These are phyloP conservation scores for Meteorus colon DNA, from an alignment of 2,888 invertebrate species.

Conservation along the genomic window DNA sequence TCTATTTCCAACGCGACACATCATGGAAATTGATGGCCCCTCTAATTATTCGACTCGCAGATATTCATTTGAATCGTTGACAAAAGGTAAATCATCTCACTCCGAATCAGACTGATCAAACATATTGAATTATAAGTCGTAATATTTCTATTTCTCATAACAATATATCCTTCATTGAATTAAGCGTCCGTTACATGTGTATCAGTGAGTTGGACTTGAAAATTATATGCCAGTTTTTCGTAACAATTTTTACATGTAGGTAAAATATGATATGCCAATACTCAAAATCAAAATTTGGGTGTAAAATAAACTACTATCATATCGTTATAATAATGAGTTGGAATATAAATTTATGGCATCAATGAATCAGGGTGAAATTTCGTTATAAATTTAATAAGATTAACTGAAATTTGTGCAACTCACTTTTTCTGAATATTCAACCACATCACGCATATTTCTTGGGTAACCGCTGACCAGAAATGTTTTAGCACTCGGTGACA, in stretches of 20 bases:
- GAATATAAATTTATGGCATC: neutral
- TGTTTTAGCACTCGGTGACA: conserved; percentile 90
- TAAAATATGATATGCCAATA: neutral
- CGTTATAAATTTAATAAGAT: neutral
- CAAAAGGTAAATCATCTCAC: neutral
- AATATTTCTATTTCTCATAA: neutral
- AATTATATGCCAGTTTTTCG: neutral
- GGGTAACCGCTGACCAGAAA: conserved; percentile 93
- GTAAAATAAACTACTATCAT: too few relatives aligned
- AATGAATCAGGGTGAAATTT: neutral
- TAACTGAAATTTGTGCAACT: conserved; percentile 53
- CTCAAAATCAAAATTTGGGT: too few relatives aligned
- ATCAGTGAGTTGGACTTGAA: neutral
- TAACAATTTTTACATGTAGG: neutral
- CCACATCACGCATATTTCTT: conserved; percentile 92
- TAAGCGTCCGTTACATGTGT: neutral
- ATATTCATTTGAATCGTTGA: neutral
- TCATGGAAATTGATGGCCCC: neutral
- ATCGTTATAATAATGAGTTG: neutral
- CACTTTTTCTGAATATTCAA: conserved; percentile 93
- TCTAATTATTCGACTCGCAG: neutral
- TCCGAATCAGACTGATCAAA: neutral
- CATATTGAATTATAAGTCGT: neutral
- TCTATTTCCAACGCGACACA: too few relatives aligned
- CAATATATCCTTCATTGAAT: neutral